A percentile compares a stretch with the other conserved stretches of the same genome.
Evolutionary conservation across 2,888 invertebrate genomes (phyloP).

Genomic region (Cinara cedri): DNA sequence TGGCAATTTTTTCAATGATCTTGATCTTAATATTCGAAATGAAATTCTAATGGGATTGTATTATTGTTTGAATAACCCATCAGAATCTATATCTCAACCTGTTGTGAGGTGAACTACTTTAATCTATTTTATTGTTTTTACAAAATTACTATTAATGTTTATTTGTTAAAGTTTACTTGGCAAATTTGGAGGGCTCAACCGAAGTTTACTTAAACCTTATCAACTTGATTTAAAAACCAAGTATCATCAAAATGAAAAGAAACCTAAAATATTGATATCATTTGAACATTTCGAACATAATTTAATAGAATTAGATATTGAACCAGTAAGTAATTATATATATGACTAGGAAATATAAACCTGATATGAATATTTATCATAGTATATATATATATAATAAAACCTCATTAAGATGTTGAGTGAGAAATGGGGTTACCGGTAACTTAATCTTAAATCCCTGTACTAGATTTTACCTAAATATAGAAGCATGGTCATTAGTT

Average conservation of each 20-base stretch:
- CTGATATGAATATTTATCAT: no score
- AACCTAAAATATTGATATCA: slow-evolving; percentile 15
- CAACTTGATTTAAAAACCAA: neutral
- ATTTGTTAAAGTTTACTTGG: slow-evolving; percentile 42
- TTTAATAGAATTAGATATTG: slow-evolving; percentile 16
- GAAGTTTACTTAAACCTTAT: slow-evolving; percentile 26
- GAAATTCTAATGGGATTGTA: slow-evolving; percentile 14
- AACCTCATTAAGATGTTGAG: no score
- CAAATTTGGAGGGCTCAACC: slow-evolving; percentile 31
- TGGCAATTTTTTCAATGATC: neutral
- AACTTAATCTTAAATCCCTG: no score
- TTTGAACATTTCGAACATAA: neutral
- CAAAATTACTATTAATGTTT: neutral
- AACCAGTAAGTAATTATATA: slow-evolving; percentile 14
- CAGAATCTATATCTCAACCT: slow-evolving; percentile 8
- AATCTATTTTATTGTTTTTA: neutral
- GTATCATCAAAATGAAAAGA: neutral
- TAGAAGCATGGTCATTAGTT: no score
- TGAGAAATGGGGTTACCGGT: no score
- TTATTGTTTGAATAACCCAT: slow-evolving; percentile 33
- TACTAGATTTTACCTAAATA: no score
- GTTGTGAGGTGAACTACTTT: slow-evolving; percentile 24
- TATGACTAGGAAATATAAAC: neutral
- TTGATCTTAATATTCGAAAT: slow-evolving; percentile 9
- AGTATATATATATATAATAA: no score